phyloP scores from a whole-genome alignment of 2,113 vertebrate species.

The Lates calcarifer region DNA sequence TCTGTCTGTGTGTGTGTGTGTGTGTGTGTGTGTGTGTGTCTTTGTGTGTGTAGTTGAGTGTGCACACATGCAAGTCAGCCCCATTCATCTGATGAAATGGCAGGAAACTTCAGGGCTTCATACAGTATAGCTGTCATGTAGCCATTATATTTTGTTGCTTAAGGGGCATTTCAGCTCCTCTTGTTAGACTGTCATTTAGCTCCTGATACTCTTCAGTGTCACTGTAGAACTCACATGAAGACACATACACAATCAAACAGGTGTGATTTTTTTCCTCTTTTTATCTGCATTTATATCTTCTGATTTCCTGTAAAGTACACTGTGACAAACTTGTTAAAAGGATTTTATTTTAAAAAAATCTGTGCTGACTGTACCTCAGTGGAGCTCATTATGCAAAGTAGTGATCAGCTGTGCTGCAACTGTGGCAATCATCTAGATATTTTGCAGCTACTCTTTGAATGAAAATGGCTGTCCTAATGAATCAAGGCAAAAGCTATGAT shows the following conservation, averaged over 20 bases:
- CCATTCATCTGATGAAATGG: slow-evolving; percentile 35
- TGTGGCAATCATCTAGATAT: slow-evolving; percentile 16
- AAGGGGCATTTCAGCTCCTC: slow-evolving; percentile 30
- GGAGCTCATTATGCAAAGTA: slow-evolving; percentile 44
- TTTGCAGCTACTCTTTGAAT: slow-evolving; percentile 41
- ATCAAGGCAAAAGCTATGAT: slow-evolving; percentile 23
- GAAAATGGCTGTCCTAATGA: slow-evolving; percentile 7
- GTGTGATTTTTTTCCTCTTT: not conserved
- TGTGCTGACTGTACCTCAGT: slow-evolving; percentile 5
- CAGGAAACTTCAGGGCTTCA: slow-evolving; percentile 31
- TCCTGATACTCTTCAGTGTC: slow-evolving; percentile 20
- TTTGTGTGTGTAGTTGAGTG: not conserved
- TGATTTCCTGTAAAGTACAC: slow-evolving; percentile 13
- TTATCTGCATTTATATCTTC: slow-evolving; percentile 33
- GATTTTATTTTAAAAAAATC: slow-evolving; percentile 31
- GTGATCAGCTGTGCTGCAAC: slow-evolving; percentile 33
- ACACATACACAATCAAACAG: not conserved
- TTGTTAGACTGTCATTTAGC: slow-evolving; percentile 30
- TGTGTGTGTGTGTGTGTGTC: too few species aligned
- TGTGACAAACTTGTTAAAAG: slow-evolving; percentile 25
- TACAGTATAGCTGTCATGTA: slow-evolving; percentile 24
- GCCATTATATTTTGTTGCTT: slow-evolving; percentile 44
- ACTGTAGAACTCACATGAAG: not conserved
- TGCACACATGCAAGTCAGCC: not conserved
- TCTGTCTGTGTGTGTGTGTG: too few species aligned